Percentiles rank a stretch among this genome's conserved stretches.
Conservation (phyloP, 1,140 invertebrate species). For the Dryas iulia region DNA sequence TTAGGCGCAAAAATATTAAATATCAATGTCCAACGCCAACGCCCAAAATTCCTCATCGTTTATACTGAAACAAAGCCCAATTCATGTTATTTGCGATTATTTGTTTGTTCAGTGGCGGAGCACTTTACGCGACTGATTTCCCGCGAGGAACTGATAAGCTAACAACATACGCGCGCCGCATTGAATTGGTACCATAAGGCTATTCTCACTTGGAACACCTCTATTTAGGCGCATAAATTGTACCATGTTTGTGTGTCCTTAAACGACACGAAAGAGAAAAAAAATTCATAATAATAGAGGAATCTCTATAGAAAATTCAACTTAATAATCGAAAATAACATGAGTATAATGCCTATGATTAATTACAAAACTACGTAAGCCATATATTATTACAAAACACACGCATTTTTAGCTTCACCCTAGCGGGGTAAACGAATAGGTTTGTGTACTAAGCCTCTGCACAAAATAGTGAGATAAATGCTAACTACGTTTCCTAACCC, state of each 20-base stretch:
- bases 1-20: not conserved
- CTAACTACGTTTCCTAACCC: too few relatives aligned
- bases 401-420: too few relatives aligned
- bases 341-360: too few relatives aligned
- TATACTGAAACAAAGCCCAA: not conserved
- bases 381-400: too few relatives aligned
- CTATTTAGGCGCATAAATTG: not conserved
- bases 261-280: not conserved
- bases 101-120: not conserved
- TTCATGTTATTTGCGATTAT: not conserved
- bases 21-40: too few relatives aligned
- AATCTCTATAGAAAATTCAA: too few relatives aligned
- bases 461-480: too few relatives aligned
- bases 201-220: not conserved
- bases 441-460: too few relatives aligned
- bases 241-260: not conserved
- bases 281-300: not conserved
- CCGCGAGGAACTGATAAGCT: not conserved
- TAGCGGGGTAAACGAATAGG: too few relatives aligned
- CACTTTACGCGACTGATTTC: not conserved
- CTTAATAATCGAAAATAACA: too few relatives aligned
- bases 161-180: not conserved
- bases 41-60: not conserved
- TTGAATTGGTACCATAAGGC: not conserved
- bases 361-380: too few relatives aligned